Conservation (phyloP, 2,797 vertebrate species). For the Myioborus miniatus region DNA sequence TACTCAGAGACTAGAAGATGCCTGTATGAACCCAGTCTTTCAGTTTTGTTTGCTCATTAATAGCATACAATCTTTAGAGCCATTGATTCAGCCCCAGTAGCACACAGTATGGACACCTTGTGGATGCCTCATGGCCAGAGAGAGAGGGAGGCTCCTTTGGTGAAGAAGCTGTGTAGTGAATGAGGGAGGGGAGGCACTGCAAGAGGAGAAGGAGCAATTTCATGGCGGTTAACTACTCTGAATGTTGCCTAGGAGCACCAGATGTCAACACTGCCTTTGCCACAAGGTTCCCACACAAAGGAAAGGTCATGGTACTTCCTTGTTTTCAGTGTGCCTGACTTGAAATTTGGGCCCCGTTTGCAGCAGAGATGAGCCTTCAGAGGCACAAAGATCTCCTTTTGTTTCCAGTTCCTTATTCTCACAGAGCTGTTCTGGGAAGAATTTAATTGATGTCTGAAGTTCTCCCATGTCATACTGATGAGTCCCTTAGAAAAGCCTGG, state of each 20-base stretch:
- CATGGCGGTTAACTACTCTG: not conserved
- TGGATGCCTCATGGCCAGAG: not conserved
- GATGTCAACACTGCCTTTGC: not conserved
- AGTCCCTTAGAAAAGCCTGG: not conserved
- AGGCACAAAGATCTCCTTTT: not conserved
- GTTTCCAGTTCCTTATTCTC: not conserved
- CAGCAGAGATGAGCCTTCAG: not conserved
- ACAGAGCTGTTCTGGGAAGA: not conserved
- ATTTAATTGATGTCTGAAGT: conserved; percentile 2
- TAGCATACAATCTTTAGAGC: not conserved
- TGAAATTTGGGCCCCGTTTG: not conserved
- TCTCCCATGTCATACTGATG: not conserved
- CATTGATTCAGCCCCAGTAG: not conserved
- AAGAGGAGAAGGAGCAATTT: not conserved
- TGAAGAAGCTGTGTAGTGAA: not conserved
- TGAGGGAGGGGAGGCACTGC: not conserved
- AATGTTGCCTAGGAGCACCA: not conserved
- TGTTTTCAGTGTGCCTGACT: not conserved
- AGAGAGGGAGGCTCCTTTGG: not conserved
- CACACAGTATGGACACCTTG: not conserved
- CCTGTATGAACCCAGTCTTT: not conserved
- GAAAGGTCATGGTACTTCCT: not conserved
- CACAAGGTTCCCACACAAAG: not conserved
- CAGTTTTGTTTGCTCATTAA: fast-evolving
- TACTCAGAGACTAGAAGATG: not conserved